Evolutionary conservation across 2,888 invertebrate species (phyloP).

Genomic region (Rhagium mordax): DNA sequence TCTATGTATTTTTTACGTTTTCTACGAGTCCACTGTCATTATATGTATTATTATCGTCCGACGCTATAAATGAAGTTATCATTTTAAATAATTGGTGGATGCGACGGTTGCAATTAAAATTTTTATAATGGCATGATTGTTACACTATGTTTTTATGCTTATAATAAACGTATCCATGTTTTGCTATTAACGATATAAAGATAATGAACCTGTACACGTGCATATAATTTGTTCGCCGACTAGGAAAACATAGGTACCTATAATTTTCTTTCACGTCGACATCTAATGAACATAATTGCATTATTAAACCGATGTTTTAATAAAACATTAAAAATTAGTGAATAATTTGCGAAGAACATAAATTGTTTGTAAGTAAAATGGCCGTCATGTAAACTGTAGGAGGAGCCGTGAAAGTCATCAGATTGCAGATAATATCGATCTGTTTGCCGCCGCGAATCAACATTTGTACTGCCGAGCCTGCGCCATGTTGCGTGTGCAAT

Average conservation of each 20-base stretch:
- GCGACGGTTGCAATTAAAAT: background rate
- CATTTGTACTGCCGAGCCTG: conserved; percentile 46
- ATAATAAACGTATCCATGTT: background rate
- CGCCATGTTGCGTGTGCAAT: conserved; percentile 42
- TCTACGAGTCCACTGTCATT: too few relatives aligned
- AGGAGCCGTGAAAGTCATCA: conserved; percentile 48
- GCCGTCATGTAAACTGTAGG: conserved; percentile 43
- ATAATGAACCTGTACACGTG: background rate
- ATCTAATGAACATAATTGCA: background rate
- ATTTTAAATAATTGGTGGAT: background rate
- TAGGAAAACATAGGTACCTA: too few relatives aligned
- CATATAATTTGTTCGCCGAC: background rate
- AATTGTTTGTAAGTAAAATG: conserved; percentile 44
- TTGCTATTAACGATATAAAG: background rate
- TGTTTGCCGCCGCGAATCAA: conserved; percentile 52
- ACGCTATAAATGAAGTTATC: too few relatives aligned
- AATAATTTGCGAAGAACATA: background rate
- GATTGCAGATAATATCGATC: conserved; percentile 58
- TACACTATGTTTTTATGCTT: background rate
- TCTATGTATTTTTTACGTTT: too few relatives aligned
- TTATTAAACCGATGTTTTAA: background rate
- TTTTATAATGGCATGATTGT: background rate
- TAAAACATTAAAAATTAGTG: background rate
- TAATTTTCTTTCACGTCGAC: background rate
- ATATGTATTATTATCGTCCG: too few relatives aligned